phyloP scores from a whole-genome alignment of 2,113 vertebrate genomes.

The Hydropotes inermis region DNA sequence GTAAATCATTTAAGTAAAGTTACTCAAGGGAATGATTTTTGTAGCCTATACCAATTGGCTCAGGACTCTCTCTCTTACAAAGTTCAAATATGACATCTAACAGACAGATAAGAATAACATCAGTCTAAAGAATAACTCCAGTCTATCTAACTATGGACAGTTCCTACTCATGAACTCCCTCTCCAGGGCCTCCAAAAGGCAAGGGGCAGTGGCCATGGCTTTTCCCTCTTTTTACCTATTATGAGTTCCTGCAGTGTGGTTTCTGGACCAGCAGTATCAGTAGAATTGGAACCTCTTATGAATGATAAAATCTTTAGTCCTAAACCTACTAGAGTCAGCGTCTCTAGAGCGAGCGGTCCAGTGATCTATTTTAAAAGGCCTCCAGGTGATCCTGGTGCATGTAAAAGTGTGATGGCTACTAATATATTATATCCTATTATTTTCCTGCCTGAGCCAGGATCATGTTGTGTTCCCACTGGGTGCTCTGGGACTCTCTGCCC shows the following conservation, averaged over 20 bases:
- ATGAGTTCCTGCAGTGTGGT: not conserved
- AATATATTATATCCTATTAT: not conserved
- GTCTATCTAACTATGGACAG: not conserved
- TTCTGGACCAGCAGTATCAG: not conserved
- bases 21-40: not conserved
- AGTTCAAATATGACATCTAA: not conserved
- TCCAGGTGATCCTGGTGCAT: not conserved
- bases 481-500: not conserved
- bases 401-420: not conserved
- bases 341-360: accelerated
- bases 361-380: not conserved
- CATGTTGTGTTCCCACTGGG: not conserved
- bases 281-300: not conserved
- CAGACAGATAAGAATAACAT: not conserved
- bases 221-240: not conserved
- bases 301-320: not conserved
- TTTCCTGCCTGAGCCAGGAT: not conserved
- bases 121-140: not conserved
- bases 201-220: not conserved
- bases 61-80: not conserved
- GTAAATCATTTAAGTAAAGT: not conserved
- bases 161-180: not conserved
- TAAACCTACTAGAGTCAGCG: not conserved
- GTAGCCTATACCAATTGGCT: not conserved
- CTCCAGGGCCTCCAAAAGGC: not conserved